Base-by-base conservation (phyloP, 2,113 vertebrate species). In the Ahaetulla prasina region DNA sequence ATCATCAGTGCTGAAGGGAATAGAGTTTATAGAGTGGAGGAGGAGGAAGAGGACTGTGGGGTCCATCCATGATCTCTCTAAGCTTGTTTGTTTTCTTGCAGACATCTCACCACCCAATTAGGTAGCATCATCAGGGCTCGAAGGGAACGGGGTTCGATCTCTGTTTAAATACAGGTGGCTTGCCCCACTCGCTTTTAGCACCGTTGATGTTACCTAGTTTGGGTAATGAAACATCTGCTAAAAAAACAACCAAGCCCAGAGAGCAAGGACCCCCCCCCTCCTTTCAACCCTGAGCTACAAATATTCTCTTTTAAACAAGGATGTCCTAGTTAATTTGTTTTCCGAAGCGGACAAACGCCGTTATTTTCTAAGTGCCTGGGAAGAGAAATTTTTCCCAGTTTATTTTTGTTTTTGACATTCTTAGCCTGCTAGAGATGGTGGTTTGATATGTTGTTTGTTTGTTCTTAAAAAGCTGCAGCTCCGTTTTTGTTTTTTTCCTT, bases 371-470 rank as follows among this genome's bases (percentile, higher is more conserved):
- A 84, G 39, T 54, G 50, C 87, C 87, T 3, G 10, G 35, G 63
- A 52, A 92, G 39, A 87, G 50, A 80, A 80, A 68, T 12, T n/a
- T 89, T 87, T 12, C 50, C 63, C 91, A 47, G 80, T 92, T 92
- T 84, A 68, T 89, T 88, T 45, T 63, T 80, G 35, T 39, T 12
- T 80, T 88, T 27, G 63, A 89, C 91, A 92, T 55, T 50, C 52
- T 12, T 12, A 43, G 87, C 39, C 91, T 92, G 87, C 50, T 43
- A 14, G 63, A 89, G 87, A 89, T 55, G 52, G 87, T 68, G 43
- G 18, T 47, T 84, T 92, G 87, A 89, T 68, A 55, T 84, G 91
- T 55, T 84, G 87, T 55, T 92, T 84, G 87, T 89, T 92, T 84
- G 25, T 86, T 86, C 45, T 50, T 88, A 25, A 91, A 47, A 39